Conservation (phyloP, 1,140 invertebrate genomes). For the Tachypleus tridentatus region DNA sequence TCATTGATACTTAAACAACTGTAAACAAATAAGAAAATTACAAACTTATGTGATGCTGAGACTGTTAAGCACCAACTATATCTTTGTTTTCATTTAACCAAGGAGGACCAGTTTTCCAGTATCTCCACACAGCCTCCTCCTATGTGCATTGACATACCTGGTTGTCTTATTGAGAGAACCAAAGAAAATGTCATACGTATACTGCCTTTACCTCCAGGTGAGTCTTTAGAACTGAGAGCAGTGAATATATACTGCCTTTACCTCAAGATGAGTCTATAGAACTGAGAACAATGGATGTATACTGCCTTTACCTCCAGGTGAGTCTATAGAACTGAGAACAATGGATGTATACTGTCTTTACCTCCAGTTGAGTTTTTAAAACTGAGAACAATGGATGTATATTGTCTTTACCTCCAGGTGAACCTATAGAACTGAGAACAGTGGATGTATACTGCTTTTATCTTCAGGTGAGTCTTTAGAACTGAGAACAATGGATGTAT, state of each 20-base stretch:
- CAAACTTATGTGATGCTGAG: neutral
- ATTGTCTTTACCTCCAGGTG: too few species aligned
- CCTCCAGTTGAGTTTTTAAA: neutral
- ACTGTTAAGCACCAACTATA: neutral
- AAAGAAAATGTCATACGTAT: conserved; percentile 16
- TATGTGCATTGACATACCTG: conserved; percentile 15
- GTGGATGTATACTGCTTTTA: too few species aligned
- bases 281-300: neutral
- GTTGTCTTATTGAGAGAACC: conserved; percentile 17
- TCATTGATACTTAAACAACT: too few species aligned
- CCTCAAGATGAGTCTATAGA: neutral
- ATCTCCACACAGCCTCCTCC: conserved; percentile 8
- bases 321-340: neutral
- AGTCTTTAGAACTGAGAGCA: neutral
- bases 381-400: neutral
- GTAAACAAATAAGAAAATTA: too few species aligned
- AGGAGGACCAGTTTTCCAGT: conserved; percentile 13
- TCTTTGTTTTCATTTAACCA: neutral
- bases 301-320: neutral
- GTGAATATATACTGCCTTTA: neutral
- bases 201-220: conserved; percentile 16
- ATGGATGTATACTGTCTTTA: neutral
- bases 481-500: too few species aligned
- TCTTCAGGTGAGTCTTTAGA: too few species aligned
- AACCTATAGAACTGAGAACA: too few species aligned